phyloP scores from a whole-genome alignment of 30 jellyfish, hydroid and myxozoan species.

The Rhopilema esculentum region DNA sequence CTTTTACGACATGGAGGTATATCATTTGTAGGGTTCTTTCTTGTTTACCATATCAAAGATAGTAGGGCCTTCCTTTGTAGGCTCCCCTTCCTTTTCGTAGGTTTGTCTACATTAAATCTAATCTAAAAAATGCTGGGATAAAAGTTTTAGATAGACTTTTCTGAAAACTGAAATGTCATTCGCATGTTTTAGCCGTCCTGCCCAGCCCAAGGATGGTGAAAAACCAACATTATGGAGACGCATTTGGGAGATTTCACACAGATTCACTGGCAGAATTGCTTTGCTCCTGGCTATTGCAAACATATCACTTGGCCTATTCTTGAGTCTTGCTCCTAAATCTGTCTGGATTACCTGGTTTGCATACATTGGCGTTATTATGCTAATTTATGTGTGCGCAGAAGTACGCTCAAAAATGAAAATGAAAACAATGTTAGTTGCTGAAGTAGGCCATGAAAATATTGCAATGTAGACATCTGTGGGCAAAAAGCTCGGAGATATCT shows the following conservation, averaged over 20 bases:
- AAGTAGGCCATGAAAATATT: slow-evolving; percentile 14
- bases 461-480: not conserved
- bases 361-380: slow-evolving; percentile 25
- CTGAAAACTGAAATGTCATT: too few species aligned
- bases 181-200: slow-evolving; percentile 73
- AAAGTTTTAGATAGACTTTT: too few species aligned
- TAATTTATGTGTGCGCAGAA: slow-evolving; percentile 49
- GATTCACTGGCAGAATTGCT: slow-evolving; percentile 61
- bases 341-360: slow-evolving; percentile 66
- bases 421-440: slow-evolving; percentile 1
- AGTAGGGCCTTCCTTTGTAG: too few species aligned
- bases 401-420: not conserved
- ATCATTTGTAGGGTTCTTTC: too few species aligned
- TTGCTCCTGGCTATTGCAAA: slow-evolving; percentile 45
- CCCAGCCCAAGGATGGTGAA: slow-evolving; percentile 55
- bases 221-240: slow-evolving; percentile 58
- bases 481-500: too few species aligned
- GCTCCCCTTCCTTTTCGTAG: too few species aligned
- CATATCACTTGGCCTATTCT: slow-evolving; percentile 64
- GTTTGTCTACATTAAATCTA: too few species aligned
- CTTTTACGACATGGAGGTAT: too few species aligned
- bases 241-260: slow-evolving; percentile 72
- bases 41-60: too few species aligned
- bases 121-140: too few species aligned
- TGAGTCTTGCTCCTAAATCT: slow-evolving; percentile 46